phyloP scores from a whole-genome alignment of 2,888 invertebrate genomes.

The Slavum lentiscoides region DNA sequence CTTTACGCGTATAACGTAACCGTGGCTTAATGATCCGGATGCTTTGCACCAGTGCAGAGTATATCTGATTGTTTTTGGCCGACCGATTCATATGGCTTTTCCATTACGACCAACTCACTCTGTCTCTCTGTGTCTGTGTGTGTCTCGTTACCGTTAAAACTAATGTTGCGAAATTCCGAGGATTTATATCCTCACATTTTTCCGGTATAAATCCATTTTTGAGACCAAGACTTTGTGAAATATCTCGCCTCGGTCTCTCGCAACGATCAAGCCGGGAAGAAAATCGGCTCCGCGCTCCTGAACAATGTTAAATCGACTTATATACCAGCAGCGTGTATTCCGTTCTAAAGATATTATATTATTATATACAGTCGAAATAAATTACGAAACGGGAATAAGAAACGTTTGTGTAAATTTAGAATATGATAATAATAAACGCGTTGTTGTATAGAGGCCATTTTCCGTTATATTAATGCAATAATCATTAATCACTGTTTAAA shows the following conservation, averaged over 20 bases:
- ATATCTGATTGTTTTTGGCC: slow-evolving; percentile 31
- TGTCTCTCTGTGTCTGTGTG: no score
- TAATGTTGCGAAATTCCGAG: slow-evolving; percentile 26
- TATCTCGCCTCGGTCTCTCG: not conserved
- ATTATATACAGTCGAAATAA: no score
- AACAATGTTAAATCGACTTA: no score
- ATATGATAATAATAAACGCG: no score
- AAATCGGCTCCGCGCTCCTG: not conserved
- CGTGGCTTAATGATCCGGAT: slow-evolving; percentile 30
- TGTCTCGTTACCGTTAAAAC: not conserved
- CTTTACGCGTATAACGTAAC: no score
- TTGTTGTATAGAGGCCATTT: no score
- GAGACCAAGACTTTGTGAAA: not conserved
- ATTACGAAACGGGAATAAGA: no score
- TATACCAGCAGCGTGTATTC: no score
- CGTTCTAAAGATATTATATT: no score
- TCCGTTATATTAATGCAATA: no score
- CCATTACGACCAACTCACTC: not conserved
- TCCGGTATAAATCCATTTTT: slow-evolving; percentile 7
- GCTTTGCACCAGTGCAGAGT: not conserved
- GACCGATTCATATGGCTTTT: slow-evolving; percentile 2
- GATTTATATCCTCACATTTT: slow-evolving; percentile 15
- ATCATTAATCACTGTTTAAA: no score
- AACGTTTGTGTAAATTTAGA: no score
- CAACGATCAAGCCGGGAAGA: not conserved